phyloP scores from a whole-genome alignment of 2,797 vertebrate genomes.

The Acanthis flammea region DNA sequence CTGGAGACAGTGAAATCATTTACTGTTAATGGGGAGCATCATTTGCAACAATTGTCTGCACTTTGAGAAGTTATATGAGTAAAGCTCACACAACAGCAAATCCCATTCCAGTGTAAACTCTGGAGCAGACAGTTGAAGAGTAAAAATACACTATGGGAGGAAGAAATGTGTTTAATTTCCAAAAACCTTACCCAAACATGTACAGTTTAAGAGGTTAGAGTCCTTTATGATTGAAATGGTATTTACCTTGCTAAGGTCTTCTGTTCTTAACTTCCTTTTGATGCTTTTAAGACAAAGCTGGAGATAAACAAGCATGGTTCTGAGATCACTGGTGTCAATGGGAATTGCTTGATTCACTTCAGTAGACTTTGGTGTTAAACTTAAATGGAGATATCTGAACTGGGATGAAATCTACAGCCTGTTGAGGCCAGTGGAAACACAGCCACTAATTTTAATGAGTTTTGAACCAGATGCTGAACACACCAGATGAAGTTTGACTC shows the following conservation, averaged over 20 bases:
- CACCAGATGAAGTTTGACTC: not conserved
- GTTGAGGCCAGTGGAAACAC: not conserved
- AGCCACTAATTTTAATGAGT: not conserved
- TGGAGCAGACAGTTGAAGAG: not conserved
- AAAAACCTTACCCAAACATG: not conserved
- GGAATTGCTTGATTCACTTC: not conserved
- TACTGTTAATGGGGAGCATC: constrained; percentile 49
- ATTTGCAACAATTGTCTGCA: constrained; percentile 57
- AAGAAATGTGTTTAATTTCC: not conserved
- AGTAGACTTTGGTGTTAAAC: not conserved
- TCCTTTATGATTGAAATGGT: not conserved
- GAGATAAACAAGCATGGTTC: not conserved
- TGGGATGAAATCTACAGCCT: not conserved
- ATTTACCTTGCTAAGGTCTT: not conserved
- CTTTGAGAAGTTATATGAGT: constrained; percentile 34
- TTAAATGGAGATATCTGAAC: not conserved
- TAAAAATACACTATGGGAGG: not conserved
- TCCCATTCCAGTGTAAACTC: not conserved
- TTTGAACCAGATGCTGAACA: not conserved
- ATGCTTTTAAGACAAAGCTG: not conserved
- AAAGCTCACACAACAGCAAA: constrained; percentile 8
- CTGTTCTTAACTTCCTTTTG: not conserved
- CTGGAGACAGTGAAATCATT: constrained; percentile 41
- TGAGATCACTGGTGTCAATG: not conserved
- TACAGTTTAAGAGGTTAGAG: not conserved